These are phyloP conservation scores for Xenopus tropicalis DNA, from an alignment of 2,113 vertebrate genomes.

Conservation along the genomic window UCB_Xtro_10.0 CM004443.2:164821001-164821500, in stretches of 20 bases:
- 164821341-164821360: constrained; percentile 27
- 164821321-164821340: background rate
- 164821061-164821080: background rate
- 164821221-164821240: background rate
- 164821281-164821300: no score
- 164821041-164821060: background rate
- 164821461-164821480: background rate
- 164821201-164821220: background rate
- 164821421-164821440: no score
- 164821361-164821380: background rate
- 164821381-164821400: constrained; percentile 26
- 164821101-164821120: background rate
- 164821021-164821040: no score
- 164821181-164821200: constrained; percentile 17
- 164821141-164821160: constrained; percentile 13
- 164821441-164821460: background rate
- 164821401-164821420: background rate
- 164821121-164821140: constrained; percentile 39
- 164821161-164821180: constrained; percentile 7
- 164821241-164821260: no score
- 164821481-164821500: background rate
- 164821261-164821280: no score
- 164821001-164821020: no score
- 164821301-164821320: background rate
- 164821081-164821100: background rate